Evolutionary conservation across 2,888 invertebrate species (phyloP).

Genomic region (Selenia dentaria): DNA sequence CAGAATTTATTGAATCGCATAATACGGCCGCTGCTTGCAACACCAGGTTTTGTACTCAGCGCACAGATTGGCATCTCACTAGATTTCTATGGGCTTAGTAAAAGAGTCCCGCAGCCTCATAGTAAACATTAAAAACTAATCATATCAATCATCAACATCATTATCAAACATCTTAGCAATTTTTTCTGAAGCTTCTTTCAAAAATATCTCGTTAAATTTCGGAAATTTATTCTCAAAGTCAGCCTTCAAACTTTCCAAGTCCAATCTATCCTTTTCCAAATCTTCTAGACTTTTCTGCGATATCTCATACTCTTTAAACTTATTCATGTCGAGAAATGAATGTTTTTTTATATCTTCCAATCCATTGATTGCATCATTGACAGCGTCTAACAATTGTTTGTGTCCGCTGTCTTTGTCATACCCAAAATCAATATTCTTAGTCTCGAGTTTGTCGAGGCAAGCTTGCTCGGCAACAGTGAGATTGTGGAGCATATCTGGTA

Average conservation of each 20-base stretch:
- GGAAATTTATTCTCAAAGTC: conserved; percentile 68
- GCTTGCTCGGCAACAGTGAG: conserved; percentile 51
- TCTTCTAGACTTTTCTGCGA: conserved; percentile 47
- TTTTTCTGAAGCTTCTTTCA: conserved; percentile 65
- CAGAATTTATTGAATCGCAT: no score
- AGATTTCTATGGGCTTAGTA: no score
- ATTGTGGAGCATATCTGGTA: conserved; percentile 46
- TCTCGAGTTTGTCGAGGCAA: conserved; percentile 58
- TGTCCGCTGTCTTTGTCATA: conserved; percentile 63
- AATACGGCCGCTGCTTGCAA: no score
- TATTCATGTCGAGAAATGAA: conserved; percentile 58
- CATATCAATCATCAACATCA: conserved; percentile 33
- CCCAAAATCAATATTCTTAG: conserved; percentile 70
- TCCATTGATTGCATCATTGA: conserved; percentile 68
- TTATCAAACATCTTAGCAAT: conserved; percentile 55
- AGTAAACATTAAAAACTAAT: not conserved
- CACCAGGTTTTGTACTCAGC: no score
- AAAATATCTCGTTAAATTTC: conserved; percentile 58
- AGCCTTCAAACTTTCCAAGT: conserved; percentile 55
- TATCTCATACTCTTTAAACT: conserved; percentile 59
- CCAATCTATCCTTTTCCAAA: conserved; percentile 53
- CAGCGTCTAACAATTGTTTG: conserved; percentile 66
- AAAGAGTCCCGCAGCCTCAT: no score
- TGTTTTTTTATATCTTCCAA: conserved; percentile 67
- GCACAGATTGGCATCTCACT: no score